Percentiles rank a stretch among this genome's conserved stretches.
Conservation (phyloP, 2,888 invertebrate genomes). For the Tachystola acroxantha region DNA sequence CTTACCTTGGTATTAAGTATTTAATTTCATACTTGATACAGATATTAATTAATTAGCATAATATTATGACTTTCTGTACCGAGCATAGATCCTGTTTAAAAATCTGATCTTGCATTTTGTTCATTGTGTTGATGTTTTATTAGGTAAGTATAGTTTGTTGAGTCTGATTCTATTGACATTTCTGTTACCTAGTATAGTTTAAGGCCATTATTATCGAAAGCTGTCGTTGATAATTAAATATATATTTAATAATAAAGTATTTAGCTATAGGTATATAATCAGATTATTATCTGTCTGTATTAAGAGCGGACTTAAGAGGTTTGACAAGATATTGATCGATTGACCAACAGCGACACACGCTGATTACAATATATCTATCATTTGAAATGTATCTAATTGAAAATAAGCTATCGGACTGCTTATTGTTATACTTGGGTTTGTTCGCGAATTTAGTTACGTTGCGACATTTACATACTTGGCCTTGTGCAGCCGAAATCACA, state of each 20-base stretch:
- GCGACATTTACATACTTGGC: too few relatives aligned
- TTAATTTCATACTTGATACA: not conserved
- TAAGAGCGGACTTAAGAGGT: constrained; percentile 38
- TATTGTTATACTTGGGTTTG: too few relatives aligned
- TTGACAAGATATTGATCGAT: constrained; percentile 20
- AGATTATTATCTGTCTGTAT: constrained; percentile 41
- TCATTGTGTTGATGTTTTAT: too few relatives aligned
- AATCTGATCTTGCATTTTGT: too few relatives aligned
- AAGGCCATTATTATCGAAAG: too few relatives aligned
- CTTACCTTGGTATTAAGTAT: not conserved
- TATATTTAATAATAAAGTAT: constrained; percentile 11
- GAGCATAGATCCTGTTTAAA: too few relatives aligned
- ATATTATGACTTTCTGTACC: not conserved
- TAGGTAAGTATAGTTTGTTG: too few relatives aligned
- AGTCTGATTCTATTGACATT: too few relatives aligned
- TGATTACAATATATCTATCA: not conserved
- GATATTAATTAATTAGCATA: not conserved
- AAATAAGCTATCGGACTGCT: not conserved
- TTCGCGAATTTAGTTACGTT: too few relatives aligned
- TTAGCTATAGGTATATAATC: constrained; percentile 19
- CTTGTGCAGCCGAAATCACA: too few relatives aligned
- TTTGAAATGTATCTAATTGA: not conserved
- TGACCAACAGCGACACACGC: not conserved
- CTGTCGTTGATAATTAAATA: not conserved
- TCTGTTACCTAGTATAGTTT: too few relatives aligned